A percentile compares a stretch with the other conserved stretches of the same genome.
phyloP scores from a whole-genome alignment of 2,797 vertebrate species.

The Chrysocyon brachyurus region DNA sequence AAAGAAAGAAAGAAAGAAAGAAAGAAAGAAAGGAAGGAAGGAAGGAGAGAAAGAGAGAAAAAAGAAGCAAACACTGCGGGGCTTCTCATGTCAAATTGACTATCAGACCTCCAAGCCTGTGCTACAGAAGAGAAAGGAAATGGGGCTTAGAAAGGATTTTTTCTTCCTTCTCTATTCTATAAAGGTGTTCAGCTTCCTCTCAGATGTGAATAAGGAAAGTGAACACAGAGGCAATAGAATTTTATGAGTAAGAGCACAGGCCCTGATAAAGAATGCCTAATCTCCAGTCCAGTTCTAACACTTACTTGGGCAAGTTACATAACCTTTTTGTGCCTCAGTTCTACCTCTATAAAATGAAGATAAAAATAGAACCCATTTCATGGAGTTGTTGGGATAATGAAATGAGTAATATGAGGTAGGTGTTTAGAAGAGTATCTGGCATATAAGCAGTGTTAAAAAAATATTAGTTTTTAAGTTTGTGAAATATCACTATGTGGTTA shows the following conservation, averaged over 20 bases:
- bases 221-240: not conserved
- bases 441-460: not conserved
- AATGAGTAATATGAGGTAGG: not conserved
- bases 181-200: not conserved
- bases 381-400: not conserved
- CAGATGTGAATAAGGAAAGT: not conserved
- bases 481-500: conserved; percentile 6
- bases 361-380: conserved; percentile 25
- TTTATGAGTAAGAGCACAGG: not conserved
- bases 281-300: not conserved
- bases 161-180: not conserved
- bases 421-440: not conserved
- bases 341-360: not conserved
- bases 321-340: not conserved
- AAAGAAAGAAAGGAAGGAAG: too few species aligned
- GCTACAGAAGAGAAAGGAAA: not conserved
- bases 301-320: not conserved
- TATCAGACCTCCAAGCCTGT: not conserved
- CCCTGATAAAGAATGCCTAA: not conserved
- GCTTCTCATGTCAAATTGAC: not conserved
- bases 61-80: not conserved
- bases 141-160: accelerated
- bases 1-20: not conserved
- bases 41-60: too few species aligned
- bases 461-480: not conserved